Evolutionary conservation across 1,140 invertebrate genomes (phyloP), one percentile per base, ranked within the genome.

Genomic region (Conus ventricosus): DNA sequence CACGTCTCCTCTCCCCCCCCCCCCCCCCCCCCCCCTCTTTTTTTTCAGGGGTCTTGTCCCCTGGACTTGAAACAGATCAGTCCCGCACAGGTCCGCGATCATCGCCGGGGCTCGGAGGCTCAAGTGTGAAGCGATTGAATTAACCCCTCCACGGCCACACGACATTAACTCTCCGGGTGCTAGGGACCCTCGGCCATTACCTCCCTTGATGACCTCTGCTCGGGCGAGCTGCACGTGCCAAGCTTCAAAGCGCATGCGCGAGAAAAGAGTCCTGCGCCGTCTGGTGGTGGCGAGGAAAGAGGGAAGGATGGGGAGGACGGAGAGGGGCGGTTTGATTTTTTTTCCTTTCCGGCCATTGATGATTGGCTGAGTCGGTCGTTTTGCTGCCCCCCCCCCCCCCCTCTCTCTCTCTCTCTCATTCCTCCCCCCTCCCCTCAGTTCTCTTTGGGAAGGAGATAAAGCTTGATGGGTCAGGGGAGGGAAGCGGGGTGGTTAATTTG

Each of bases 131-230:
- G 63, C 20, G 84, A 85, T 85, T 85, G 63, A 85, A 85, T 85
- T 85, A 85, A 85, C 84, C 84, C 63, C 27, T 85, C 67, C 39
- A 5, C 63, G 27, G 63, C 84, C 84, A 85, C 84, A 85, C 84
- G 63, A 85, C 84, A 85, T 85, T 85, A 85, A 85, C 84, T 75
- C 84, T 85, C 53, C 53, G 63, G 39, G 63, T 85, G 84, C 84
- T 85, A 85, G 20, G 84, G 67, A 60, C 27, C 60, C 17, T 63
- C 67, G 13, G 84, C 84, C 84, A 85, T 85, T 85, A 85, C 63
- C 27, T 54, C 63, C 71, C 63, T 85, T 85, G 63, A 85, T 85
- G 84, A 85, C 84, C 84, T n/a, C 67, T 5, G 57, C 57, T 8
- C 57, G 57, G 25, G 53, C 53, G 53, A 55, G 23, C 23, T 25